Evolutionary conservation across 2,797 vertebrate species (phyloP).

Genomic region (Dermochelys coriacea): DNA sequence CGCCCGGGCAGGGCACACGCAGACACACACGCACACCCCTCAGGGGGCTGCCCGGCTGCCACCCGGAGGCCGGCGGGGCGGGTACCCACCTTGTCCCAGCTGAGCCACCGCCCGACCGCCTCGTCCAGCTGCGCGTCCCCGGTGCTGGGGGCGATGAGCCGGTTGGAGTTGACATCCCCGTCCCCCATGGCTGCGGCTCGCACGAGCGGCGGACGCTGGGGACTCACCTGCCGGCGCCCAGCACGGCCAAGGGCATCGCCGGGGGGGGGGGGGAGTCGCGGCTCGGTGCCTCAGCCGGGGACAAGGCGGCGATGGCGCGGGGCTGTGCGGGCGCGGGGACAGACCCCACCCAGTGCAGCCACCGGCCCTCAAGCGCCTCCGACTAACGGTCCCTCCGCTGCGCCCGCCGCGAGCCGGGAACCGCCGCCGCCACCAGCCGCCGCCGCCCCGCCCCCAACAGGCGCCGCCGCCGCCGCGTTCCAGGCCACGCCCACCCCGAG

Average conservation of each 20-base stretch:
- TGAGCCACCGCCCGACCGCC: constrained; percentile 81
- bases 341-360: no score
- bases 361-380: neutral
- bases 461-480: no score
- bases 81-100: constrained; percentile 84
- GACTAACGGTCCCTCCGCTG: neutral
- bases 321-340: neutral
- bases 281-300: neutral
- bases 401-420: no score
- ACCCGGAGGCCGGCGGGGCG: no score
- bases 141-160: constrained; percentile 62
- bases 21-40: no score
- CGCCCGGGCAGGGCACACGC: no score
- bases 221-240: neutral
- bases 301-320: neutral
- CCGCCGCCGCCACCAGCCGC: neutral
- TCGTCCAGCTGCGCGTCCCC: constrained; percentile 83
- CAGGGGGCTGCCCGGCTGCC: no score
- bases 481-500: neutral
- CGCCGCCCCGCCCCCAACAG: neutral
- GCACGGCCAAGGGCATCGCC: neutral
- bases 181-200: neutral
- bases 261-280: neutral
- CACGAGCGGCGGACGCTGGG: neutral
- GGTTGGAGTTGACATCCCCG: constrained; percentile 85